A percentile compares a stretch with the other conserved stretches of the same genome.
Evolutionary conservation across 2,797 vertebrate genomes (phyloP).

Genomic region (Malurus splendens): DNA sequence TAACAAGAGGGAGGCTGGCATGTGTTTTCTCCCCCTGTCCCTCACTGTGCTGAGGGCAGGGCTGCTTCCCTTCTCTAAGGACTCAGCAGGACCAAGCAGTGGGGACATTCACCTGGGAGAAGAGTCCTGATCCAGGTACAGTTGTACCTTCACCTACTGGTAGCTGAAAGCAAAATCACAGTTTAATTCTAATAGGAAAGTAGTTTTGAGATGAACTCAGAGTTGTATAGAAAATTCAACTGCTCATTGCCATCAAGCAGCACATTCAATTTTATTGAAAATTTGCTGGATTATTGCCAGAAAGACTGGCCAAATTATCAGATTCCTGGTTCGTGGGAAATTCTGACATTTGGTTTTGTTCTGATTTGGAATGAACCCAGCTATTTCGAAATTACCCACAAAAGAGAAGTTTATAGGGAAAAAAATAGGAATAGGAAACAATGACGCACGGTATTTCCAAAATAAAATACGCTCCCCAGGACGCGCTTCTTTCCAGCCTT

Average conservation of each 20-base stretch:
- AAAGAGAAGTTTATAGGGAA: conserved; percentile 27
- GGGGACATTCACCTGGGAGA: not conserved
- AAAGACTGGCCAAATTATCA: conserved; percentile 16
- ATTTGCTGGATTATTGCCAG: conserved; percentile 10
- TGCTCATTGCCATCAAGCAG: not conserved
- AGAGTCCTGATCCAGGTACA: not conserved
- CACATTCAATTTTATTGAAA: not conserved
- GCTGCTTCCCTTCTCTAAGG: not conserved
- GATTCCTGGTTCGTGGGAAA: conserved; percentile 53
- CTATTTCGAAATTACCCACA: conserved; percentile 38
- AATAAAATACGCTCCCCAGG: not conserved
- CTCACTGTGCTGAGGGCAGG: not conserved
- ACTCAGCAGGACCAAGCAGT: not conserved
- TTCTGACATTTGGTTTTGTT: conserved; percentile 43
- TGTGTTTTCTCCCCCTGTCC: not conserved
- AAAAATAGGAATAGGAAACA: conserved; percentile 53
- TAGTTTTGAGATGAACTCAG: not conserved
- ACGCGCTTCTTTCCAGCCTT: not conserved
- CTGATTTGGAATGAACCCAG: conserved; percentile 6
- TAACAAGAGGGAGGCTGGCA: not conserved
- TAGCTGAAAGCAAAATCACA: not conserved
- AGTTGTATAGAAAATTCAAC: not conserved
- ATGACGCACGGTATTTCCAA: conserved; percentile 42
- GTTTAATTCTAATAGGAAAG: not conserved
- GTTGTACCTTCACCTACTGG: not conserved